Conservation (phyloP, 2,113 vertebrate species). For the Monarcha castaneiventris region DNA sequence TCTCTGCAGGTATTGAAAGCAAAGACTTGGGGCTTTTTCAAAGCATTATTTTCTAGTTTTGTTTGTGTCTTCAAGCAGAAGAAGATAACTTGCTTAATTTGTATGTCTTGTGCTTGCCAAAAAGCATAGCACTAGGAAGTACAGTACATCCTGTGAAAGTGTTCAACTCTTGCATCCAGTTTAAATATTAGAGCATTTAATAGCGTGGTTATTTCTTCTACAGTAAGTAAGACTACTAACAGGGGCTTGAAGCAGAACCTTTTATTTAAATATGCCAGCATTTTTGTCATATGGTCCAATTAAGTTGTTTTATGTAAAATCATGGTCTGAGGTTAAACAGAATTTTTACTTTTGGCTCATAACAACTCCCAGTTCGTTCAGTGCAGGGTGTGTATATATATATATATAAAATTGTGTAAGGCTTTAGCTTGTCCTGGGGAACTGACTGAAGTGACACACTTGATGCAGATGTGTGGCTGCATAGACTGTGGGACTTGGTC, state of each 20-base stretch:
- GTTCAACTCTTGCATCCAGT: background rate
- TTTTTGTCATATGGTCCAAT: background rate
- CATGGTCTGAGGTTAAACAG: background rate
- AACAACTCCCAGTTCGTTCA: background rate
- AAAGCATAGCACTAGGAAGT: background rate
- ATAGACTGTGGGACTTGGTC: background rate
- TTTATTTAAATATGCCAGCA: background rate
- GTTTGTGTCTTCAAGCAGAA: constrained; percentile 3
- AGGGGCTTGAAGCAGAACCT: background rate
- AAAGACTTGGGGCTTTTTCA: background rate
- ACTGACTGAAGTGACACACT: background rate
- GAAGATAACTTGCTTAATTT: background rate
- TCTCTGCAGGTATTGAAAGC: background rate
- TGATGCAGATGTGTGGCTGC: background rate
- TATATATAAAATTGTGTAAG: background rate
- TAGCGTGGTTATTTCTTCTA: background rate
- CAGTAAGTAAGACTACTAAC: background rate
- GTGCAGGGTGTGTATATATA: background rate
- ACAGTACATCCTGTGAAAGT: background rate
- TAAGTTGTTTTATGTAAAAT: background rate
- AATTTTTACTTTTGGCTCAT: background rate
- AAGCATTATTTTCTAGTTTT: background rate
- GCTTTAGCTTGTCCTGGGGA: background rate
- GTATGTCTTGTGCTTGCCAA: background rate
- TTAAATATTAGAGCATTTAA: background rate